Base-by-base conservation (phyloP, 2,113 vertebrate genomes). In the Lagopus muta region DNA sequence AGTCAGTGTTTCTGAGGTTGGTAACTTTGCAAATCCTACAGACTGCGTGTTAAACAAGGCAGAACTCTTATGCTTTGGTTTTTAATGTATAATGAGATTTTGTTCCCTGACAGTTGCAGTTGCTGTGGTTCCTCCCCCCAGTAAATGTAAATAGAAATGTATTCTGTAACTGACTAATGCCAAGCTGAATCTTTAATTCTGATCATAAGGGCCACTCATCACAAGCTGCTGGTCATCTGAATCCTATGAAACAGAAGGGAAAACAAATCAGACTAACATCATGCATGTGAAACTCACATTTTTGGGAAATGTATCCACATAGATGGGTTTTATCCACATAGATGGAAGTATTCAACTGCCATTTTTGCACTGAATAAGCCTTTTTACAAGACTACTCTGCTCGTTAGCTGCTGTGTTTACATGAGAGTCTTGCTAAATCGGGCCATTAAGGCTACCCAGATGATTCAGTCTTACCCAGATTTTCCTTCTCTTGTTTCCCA, bases 191-290 rank as follows among this genome's bases (percentile, higher is more conserved):
- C 45, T 73, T 96, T 36, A 97, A 77, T 13, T 88, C 71, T 93
- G 92, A 80, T 96, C 93, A 11, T 92, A 79, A 30, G 96, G 95
- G 73, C 96, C 94, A 6, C 83, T 84, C 40, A 88, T 92, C 48
- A 97, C 97, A 82, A 97, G 94, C 58, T 96, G 96, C 34, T 95
- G 97, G 38, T 97, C 97, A 6, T 97, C 97, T 0, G 90, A 86
- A 40, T 98, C 97, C 98, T 98, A 14, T 55, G 90, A 97, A 78
- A 82, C 1, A 91, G 27, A 74, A 69, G 11, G 45, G 80, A 58
- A 82, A 67, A 30, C 71, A 74, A 77, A 84, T 85, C 54, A 62
- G 69, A 30, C 2, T 62, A 83, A 47, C 16, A 25, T 6, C 62
- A 11, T 0, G 0, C 48, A 78, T 88, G 61, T 4, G 4, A 43